These are phyloP conservation scores for Bradypodion ventrale DNA, from an alignment of 2,797 vertebrate genomes.

Conservation along the genomic window DNA sequence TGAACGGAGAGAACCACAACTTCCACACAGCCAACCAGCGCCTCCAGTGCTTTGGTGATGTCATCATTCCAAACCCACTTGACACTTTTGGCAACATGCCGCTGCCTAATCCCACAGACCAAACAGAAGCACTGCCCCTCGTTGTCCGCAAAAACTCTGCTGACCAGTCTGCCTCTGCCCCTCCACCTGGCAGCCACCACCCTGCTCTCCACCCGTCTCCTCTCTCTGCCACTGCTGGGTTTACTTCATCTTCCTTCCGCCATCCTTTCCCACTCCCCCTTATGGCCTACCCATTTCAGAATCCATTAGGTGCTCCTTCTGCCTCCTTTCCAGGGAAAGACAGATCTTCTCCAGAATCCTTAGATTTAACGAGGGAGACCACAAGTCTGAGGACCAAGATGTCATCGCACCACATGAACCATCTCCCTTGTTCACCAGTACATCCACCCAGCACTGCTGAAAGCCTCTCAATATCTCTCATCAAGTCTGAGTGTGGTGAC, in stretches of 20 bases:
- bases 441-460: slow-evolving; percentile 91
- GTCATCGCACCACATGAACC: slow-evolving; percentile 92
- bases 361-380: slow-evolving; percentile 95
- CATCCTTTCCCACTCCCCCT: slow-evolving; percentile 94
- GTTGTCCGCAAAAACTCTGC: slow-evolving; percentile 94
- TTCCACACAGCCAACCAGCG: slow-evolving; percentile 95
- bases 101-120: slow-evolving; percentile 88
- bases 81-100: slow-evolving; percentile 90
- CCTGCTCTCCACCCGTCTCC: slow-evolving; percentile 92
- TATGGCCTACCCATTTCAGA: slow-evolving; percentile 97
- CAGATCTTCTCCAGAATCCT: slow-evolving; percentile 91
- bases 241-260: slow-evolving; percentile 93
- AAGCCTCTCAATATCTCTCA: slow-evolving; percentile 93
- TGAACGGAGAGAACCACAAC: slow-evolving; percentile 94
- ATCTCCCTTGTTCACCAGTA: slow-evolving; percentile 91
- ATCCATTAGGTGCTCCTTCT: slow-evolving; percentile 86
- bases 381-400: slow-evolving; percentile 98
- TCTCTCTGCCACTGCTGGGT: slow-evolving; percentile 90
- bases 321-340: slow-evolving; percentile 91
- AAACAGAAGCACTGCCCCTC: slow-evolving; percentile 95
- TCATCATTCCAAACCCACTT: slow-evolving; percentile 96
- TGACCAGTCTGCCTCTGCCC: slow-evolving; percentile 88
- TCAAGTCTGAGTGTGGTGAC: slow-evolving; percentile 96
- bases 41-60: slow-evolving; percentile 95
- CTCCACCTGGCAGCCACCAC: slow-evolving; percentile 88